phyloP scores from a whole-genome alignment of 2,888 invertebrate genomes.

The Artemia sp. region DNA sequence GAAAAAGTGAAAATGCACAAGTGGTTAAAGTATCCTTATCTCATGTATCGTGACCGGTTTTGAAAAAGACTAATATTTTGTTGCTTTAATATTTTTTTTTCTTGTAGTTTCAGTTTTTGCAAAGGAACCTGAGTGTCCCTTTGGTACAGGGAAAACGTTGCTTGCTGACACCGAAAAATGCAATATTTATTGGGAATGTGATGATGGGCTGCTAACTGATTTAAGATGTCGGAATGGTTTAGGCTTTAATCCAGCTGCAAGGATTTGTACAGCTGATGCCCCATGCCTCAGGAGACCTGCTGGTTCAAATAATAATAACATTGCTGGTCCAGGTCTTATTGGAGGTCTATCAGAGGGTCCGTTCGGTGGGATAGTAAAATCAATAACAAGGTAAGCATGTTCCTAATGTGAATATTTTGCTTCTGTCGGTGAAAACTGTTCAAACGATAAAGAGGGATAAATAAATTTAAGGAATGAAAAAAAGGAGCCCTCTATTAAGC shows the following conservation, averaged over 20 bases:
- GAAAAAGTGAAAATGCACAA: too few relatives aligned
- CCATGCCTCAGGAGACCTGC: conserved; percentile 6
- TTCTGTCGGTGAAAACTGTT: too few relatives aligned
- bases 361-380: background rate
- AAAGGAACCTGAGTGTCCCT: conserved; percentile 10
- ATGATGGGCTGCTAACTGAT: conserved; percentile 3
- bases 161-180: conserved; percentile 14
- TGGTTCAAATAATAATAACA: background rate
- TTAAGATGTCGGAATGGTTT: background rate
- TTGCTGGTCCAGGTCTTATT: background rate
- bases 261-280: background rate
- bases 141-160: background rate
- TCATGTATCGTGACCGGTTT: too few relatives aligned
- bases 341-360: background rate
- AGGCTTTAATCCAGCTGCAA: background rate
- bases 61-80: too few relatives aligned
- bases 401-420: too few relatives aligned
- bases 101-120: background rate
- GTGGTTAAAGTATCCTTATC: too few relatives aligned
- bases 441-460: too few relatives aligned
- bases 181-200: conserved; percentile 8
- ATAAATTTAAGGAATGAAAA: too few relatives aligned
- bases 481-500: too few relatives aligned
- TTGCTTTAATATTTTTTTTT: background rate
- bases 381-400: background rate